Percentiles rank a stretch among this genome's conserved stretches.
Conservation (phyloP, 1,140 invertebrate species). For the Reticulitermes speratus region DNA sequence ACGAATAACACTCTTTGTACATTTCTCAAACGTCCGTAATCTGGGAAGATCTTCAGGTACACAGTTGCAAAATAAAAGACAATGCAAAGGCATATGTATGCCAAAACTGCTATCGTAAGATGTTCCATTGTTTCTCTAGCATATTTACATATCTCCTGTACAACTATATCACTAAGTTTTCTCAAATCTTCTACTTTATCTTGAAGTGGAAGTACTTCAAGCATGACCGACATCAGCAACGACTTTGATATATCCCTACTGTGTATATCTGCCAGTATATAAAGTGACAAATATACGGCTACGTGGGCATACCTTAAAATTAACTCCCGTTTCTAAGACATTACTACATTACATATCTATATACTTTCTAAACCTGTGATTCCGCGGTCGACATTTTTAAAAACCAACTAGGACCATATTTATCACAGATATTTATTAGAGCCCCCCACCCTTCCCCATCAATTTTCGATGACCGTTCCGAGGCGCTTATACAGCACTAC, state of each 20-base stretch:
- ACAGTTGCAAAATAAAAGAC: conserved; percentile 26
- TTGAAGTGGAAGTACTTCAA: conserved; percentile 23
- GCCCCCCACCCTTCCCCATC: too few relatives aligned
- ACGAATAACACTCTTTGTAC: conserved; percentile 69
- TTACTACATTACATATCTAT: neutral
- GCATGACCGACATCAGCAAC: conserved; percentile 13
- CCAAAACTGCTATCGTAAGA: conserved; percentile 10
- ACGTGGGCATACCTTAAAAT: neutral
- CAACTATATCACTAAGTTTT: conserved; percentile 19
- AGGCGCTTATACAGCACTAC: too few relatives aligned
- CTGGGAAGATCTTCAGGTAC: conserved; percentile 27
- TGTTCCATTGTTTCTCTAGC: conserved; percentile 28
- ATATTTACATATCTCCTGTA: conserved; percentile 31
- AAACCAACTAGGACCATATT: neutral
- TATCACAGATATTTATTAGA: neutral
- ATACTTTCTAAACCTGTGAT: neutral
- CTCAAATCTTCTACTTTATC: conserved; percentile 19
- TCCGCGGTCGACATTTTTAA: neutral
- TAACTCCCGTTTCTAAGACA: neutral
- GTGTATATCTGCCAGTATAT: neutral
- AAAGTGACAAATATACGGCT: neutral
- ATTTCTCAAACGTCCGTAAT: conserved; percentile 21
- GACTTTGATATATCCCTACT: neutral
- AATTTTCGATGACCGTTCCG: too few relatives aligned
- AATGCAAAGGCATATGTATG: conserved; percentile 25